A percentile compares a stretch with the other conserved stretches of the same genome.
phyloP scores from a whole-genome alignment of 2,113 vertebrate genomes.

The Pseudopipra pipra region DNA sequence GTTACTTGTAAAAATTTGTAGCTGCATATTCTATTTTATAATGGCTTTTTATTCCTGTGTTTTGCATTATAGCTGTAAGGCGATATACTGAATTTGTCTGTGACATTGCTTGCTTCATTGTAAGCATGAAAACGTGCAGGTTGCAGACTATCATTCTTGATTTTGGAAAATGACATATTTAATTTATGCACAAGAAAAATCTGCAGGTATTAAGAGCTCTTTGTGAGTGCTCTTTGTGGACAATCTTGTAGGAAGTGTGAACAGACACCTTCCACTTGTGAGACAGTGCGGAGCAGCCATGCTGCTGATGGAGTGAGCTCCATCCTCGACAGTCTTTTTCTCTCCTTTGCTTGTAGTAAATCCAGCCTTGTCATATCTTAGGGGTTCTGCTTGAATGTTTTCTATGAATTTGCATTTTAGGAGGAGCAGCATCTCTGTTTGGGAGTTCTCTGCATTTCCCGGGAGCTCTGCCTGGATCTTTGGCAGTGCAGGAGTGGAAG shows the following conservation, averaged over 20 bases:
- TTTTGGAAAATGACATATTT: not conserved
- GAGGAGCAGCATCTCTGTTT: not conserved
- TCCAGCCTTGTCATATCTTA: not conserved
- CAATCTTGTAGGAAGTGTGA: not conserved
- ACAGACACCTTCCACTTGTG: accelerated
- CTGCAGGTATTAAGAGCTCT: not conserved
- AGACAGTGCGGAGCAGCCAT: not conserved
- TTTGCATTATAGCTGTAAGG: not conserved
- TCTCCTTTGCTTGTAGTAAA: not conserved
- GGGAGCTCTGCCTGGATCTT: not conserved
- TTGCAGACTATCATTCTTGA: not conserved
- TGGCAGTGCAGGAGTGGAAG: not conserved
- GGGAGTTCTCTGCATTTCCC: not conserved
- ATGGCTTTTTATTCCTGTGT: not conserved
- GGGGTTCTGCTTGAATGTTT: not conserved
- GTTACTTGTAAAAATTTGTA: not conserved
- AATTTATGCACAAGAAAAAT: not conserved
- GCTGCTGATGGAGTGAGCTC: accelerated
- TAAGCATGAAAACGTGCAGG: not conserved
- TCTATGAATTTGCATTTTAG: not conserved
- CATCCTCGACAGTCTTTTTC: accelerated
- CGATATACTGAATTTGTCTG: accelerated
- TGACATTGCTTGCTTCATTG: not conserved
- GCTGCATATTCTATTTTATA: not conserved
- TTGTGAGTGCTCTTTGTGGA: not conserved